Conservation (phyloP, 2,113 vertebrate genomes). For the Carassius gibelio region DNA sequence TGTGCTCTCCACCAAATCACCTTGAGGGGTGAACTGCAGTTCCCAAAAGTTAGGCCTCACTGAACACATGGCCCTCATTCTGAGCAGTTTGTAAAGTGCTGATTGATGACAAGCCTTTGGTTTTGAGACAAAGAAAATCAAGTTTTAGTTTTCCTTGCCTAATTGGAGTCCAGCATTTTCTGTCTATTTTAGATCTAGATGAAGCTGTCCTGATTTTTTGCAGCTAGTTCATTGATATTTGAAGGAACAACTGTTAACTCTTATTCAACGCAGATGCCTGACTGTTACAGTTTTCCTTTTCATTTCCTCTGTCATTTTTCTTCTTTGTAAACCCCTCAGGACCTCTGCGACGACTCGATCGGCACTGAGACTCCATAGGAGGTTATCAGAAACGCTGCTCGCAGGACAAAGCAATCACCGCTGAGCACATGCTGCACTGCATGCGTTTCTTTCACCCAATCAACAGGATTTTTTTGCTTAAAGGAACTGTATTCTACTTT, state of each 20-base stretch:
- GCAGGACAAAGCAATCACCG: conserved; percentile 25
- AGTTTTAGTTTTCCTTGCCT: conserved; percentile 25
- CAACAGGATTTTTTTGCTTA: not conserved
- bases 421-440: not conserved
- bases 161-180: conserved; percentile 29
- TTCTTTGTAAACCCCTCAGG: not conserved
- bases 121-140: conserved; percentile 15
- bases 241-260: conserved; percentile 20
- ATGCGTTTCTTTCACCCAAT: conserved; percentile 1
- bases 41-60: not conserved
- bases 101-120: conserved; percentile 68
- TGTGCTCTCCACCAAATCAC: not conserved
- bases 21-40: conserved; percentile 13
- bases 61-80: conserved; percentile 70
- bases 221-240: conserved; percentile 19
- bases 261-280: conserved; percentile 50
- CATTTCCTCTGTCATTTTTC: conserved; percentile 36
- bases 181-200: conserved; percentile 3
- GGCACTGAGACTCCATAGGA: not conserved
- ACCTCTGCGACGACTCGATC: not conserved
- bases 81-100: conserved; percentile 61
- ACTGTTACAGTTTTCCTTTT: conserved; percentile 14
- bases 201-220: conserved; percentile 3
- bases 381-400: conserved; percentile 11
- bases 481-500: not conserved